Evolutionary conservation across 2,113 vertebrate species (phyloP).

Genomic region (Catharus bicknelli): DNA sequence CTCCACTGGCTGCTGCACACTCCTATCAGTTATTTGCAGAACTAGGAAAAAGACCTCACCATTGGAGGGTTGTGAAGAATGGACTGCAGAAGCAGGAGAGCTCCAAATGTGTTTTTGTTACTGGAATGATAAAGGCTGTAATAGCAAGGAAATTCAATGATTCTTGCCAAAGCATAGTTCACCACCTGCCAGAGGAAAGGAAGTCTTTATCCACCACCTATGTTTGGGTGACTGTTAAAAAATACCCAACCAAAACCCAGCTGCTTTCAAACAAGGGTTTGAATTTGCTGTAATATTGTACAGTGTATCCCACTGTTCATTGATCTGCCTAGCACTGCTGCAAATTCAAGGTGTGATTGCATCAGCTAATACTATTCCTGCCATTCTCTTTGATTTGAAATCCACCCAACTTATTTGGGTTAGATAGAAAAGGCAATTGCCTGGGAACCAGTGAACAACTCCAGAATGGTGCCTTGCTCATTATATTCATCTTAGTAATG

Average conservation of each 20-base stretch:
- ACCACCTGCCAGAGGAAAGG: conserved; percentile 11
- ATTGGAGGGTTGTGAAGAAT: neutral
- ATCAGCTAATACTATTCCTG: conserved; percentile 42
- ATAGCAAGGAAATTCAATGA: neutral
- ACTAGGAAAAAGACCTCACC: neutral
- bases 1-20: neutral
- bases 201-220: conserved; percentile 13
- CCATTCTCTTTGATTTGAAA: conserved; percentile 25
- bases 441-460: conserved; percentile 1
- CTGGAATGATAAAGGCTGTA: neutral
- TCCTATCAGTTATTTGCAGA: neutral
- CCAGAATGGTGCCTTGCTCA: neutral
- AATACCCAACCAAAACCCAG: neutral
- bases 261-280: conserved; percentile 19
- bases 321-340: conserved; percentile 28
- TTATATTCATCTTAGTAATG: neutral
- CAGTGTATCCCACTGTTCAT: neutral
- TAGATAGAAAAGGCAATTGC: conserved; percentile 3
- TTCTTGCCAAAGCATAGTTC: neutral
- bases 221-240: neutral
- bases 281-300: conserved; percentile 1
- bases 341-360: conserved; percentile 28
- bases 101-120: neutral
- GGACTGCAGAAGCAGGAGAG: neutral
- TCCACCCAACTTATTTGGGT: neutral